Percentiles rank a stretch among this genome's conserved stretches.
These are phyloP conservation scores for Peromyscus californicus DNA, from an alignment of 2,113 vertebrate species.

Conservation along the genomic window DNA sequence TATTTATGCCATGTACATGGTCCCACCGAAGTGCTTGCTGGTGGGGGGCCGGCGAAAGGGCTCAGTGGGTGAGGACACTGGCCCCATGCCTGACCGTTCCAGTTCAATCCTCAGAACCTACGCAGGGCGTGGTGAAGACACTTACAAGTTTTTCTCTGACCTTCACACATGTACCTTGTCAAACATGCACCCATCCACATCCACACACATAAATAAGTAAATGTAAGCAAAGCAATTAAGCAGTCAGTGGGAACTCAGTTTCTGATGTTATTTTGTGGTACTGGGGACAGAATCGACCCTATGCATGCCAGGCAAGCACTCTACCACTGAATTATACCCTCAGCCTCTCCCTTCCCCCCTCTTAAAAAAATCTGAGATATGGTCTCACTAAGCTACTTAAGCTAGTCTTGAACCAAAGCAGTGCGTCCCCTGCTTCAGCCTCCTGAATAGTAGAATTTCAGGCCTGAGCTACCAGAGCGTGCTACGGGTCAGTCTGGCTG, in stretches of 20 bases:
- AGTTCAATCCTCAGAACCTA: background rate
- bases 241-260: background rate
- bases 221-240: background rate
- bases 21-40: background rate
- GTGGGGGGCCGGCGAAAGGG: too few species aligned
- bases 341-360: accelerated
- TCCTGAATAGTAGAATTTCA: background rate
- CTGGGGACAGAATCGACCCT: background rate
- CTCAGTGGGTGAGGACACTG: background rate
- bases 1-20: background rate
- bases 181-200: too few species aligned
- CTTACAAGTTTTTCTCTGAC: background rate
- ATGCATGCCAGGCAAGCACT: background rate
- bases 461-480: background rate
- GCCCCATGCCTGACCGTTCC: background rate
- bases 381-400: background rate
- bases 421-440: background rate
- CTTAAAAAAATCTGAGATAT: background rate
- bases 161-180: background rate
- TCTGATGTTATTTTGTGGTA: background rate
- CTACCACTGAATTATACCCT: background rate
- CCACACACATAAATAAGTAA: background rate
- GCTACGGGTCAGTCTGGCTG: background rate
- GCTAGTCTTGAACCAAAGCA: background rate
- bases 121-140: background rate